These are phyloP conservation scores for Platypus cylindrus DNA, from an alignment of 2,888 invertebrate genomes.

Conservation along the genomic window DNA sequence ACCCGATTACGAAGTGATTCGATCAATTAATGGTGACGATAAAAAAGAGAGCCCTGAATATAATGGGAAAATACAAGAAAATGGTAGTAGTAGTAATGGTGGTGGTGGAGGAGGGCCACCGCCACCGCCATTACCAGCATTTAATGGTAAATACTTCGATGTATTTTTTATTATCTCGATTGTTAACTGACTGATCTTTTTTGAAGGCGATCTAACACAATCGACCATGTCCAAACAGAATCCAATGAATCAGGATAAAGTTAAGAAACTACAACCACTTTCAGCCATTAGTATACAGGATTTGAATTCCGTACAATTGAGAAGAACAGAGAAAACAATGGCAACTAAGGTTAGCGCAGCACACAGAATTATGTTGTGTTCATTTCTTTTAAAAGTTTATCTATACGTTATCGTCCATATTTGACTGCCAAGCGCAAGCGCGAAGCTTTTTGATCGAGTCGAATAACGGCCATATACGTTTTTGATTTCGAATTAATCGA, in stretches of 20 bases:
- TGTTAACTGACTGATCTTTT: neutral
- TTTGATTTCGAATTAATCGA: no score
- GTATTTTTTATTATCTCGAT: neutral
- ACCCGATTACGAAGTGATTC: slow-evolving; percentile 4
- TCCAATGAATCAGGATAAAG: slow-evolving; percentile 14
- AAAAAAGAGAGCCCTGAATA: slow-evolving; percentile 22
- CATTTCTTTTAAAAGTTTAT: no score
- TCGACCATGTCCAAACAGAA: slow-evolving; percentile 12
- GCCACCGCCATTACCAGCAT: slow-evolving; percentile 37
- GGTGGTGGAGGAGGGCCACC: slow-evolving; percentile 39
- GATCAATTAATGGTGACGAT: slow-evolving; percentile 23
- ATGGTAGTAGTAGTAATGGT: no score
- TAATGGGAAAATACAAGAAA: slow-evolving; percentile 4
- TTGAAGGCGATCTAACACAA: slow-evolving; percentile 15
- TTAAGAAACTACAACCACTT: slow-evolving; percentile 53
- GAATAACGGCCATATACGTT: no score
- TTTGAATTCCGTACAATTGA: slow-evolving; percentile 67
- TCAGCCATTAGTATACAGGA: slow-evolving; percentile 81
- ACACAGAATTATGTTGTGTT: no score
- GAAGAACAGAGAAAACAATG: slow-evolving; percentile 61
- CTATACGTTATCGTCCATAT: no score
- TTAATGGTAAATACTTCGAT: slow-evolving; percentile 19
- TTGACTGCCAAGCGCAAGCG: no score
- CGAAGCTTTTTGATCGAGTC: no score
- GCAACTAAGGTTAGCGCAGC: slow-evolving; percentile 52